Conservation (phyloP, 1,140 invertebrate species). For the Vanessa atalanta region DNA sequence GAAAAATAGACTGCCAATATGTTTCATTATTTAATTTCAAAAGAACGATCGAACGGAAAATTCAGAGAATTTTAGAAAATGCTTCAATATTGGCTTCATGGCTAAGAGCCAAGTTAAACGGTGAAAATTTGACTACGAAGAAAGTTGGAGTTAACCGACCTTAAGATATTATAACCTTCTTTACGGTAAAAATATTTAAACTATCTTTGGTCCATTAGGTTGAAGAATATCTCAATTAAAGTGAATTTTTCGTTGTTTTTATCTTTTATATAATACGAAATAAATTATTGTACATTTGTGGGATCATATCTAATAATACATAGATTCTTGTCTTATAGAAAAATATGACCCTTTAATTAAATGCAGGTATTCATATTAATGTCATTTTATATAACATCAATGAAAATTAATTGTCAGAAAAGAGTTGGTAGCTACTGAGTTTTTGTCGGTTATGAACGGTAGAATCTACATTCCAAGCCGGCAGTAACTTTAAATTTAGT, state of each 20-base stretch:
- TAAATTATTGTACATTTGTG: too few species aligned
- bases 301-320: too few species aligned
- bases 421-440: too few species aligned
- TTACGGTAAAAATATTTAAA: slow-evolving; percentile 22
- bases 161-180: slow-evolving; percentile 21
- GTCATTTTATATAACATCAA: too few species aligned
- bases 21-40: slow-evolving; percentile 12
- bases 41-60: slow-evolving; percentile 4
- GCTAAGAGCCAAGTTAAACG: slow-evolving; percentile 19
- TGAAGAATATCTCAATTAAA: slow-evolving; percentile 19
- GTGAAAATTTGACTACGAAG: slow-evolving; percentile 30
- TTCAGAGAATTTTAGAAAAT: slow-evolving; percentile 18
- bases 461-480: too few species aligned
- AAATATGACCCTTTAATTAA: too few species aligned
- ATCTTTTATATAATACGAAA: not conserved
- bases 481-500: too few species aligned
- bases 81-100: slow-evolving; percentile 19
- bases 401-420: too few species aligned
- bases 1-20: not conserved
- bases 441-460: too few species aligned
- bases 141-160: slow-evolving; percentile 22
- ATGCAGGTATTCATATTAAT: too few species aligned
- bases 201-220: not conserved
- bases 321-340: too few species aligned
- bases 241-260: not conserved